These are phyloP conservation scores for Lordiphosa mommai DNA, from an alignment of 1,140 invertebrate genomes.

Conservation along the genomic window DNA sequence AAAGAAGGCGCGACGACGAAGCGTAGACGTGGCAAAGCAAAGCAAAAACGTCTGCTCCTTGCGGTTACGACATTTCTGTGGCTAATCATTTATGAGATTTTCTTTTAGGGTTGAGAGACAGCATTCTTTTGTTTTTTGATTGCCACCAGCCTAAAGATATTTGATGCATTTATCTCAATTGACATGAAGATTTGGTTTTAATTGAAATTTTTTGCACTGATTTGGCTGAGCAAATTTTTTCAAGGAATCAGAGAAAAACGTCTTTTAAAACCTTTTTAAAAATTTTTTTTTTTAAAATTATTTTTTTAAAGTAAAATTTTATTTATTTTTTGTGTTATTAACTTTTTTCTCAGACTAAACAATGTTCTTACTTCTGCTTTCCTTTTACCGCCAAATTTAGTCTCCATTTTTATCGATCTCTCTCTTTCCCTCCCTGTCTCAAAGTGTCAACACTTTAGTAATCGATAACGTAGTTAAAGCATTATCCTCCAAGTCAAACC, in stretches of 20 bases:
- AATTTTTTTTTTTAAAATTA: not conserved
- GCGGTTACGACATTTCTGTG: not conserved
- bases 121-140: slow-evolving; percentile 2
- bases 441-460: no score
- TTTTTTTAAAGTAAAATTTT: no score
- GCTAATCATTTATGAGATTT: slow-evolving; percentile 11
- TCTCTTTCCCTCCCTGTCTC: no score
- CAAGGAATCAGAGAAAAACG: no score
- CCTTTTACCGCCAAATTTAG: no score
- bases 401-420: no score
- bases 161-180: slow-evolving; percentile 6
- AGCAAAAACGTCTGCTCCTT: not conserved
- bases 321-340: no score
- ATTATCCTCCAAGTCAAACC: no score
- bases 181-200: slow-evolving; percentile 5
- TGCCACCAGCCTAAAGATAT: slow-evolving; percentile 3
- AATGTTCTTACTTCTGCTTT: no score
- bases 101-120: not conserved
- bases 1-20: slow-evolving; percentile 6
- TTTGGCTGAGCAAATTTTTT: not conserved
- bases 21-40: no score
- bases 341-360: no score
- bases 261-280: not conserved
- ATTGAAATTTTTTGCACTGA: slow-evolving; percentile 5
- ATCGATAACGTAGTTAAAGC: no score